Evolutionary conservation across 2,888 invertebrate genomes (phyloP).

Genomic region (Drosophila monieri): DNA sequence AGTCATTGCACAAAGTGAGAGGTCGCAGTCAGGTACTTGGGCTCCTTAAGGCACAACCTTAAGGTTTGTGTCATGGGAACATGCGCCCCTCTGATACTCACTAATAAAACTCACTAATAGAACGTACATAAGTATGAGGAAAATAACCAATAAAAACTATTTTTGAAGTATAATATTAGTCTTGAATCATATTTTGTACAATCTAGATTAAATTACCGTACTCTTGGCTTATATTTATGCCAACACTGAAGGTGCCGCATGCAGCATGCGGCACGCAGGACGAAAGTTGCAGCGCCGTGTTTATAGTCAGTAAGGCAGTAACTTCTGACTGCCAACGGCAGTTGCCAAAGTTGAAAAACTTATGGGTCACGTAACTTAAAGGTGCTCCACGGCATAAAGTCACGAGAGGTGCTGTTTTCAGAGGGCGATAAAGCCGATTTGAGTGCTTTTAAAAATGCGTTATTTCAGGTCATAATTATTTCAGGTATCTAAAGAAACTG

Average conservation of each 20-base stretch:
- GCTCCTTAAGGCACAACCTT: constrained; percentile 8
- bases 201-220: neutral
- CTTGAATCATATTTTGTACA: neutral
- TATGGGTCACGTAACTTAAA: constrained; percentile 42
- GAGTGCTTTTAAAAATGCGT: neutral
- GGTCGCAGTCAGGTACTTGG: constrained; percentile 10
- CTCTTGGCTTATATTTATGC: neutral
- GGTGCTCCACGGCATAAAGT: constrained; percentile 12
- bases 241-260: neutral
- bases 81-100: neutral
- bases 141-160: neutral
- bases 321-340: constrained; percentile 36
- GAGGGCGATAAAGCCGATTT: constrained; percentile 3
- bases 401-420: constrained; percentile 19
- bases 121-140: neutral
- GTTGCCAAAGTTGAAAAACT: constrained; percentile 35
- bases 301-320: constrained; percentile 25
- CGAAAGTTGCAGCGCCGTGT: constrained; percentile 27
- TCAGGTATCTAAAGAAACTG: neutral
- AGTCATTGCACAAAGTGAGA: constrained; percentile 15
- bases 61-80: neutral
- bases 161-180: neutral
- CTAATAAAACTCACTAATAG: neutral
- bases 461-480: neutral
- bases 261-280: constrained; percentile 28